Evolutionary conservation across 2,113 vertebrate genomes (phyloP).

Genomic region (Cranoglanis bouderius): DNA sequence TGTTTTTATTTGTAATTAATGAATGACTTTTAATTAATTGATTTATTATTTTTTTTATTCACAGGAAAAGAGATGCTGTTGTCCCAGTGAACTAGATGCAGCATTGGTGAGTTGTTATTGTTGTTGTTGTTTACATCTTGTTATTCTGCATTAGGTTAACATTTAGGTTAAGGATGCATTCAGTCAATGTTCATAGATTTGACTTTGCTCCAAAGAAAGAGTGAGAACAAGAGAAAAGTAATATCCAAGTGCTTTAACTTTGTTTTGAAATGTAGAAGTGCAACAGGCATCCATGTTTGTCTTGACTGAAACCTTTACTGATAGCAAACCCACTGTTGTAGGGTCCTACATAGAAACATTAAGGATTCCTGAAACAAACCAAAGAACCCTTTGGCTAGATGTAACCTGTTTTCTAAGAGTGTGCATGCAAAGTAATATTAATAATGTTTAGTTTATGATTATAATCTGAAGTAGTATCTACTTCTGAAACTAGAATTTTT

Average conservation of each 20-base stretch:
- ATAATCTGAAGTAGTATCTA: not conserved
- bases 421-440: not conserved
- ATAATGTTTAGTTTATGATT: not conserved
- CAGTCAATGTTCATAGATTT: not conserved
- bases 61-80: conserved; percentile 69
- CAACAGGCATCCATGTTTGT: not conserved
- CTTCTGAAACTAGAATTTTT: not conserved
- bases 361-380: not conserved
- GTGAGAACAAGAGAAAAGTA: not conserved
- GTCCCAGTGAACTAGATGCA: conserved; percentile 67
- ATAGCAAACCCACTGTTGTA: not conserved
- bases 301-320: not conserved
- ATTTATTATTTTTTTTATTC: conserved; percentile 59
- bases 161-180: not conserved
- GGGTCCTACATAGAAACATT: not conserved
- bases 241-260: not conserved
- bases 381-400: not conserved
- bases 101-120: conserved; percentile 70
- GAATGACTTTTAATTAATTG: not conserved
- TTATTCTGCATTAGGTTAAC: not conserved
- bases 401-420: not conserved
- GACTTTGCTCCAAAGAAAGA: not conserved
- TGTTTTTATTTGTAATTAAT: not conserved
- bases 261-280: not conserved
- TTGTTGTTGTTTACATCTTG: not conserved